Evolutionary conservation across 2,797 vertebrate species (phyloP).

Genomic region (Merluccius polli): DNA sequence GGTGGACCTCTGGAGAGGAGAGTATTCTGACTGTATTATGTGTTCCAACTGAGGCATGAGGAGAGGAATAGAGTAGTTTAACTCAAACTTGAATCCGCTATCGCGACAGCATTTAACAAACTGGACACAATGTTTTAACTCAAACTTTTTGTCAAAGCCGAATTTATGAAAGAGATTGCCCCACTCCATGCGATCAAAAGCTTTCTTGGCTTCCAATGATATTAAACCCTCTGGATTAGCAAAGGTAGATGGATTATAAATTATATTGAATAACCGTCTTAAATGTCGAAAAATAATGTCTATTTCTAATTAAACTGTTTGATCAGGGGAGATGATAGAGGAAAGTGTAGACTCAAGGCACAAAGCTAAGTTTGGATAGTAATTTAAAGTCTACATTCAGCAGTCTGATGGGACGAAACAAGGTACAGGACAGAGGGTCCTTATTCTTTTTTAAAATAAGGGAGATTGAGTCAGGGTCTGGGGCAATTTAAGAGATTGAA

Average conservation of each 20-base stretch:
- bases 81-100: too few species aligned
- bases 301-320: slow-evolving; percentile 12
- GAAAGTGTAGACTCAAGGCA: neutral
- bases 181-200: neutral
- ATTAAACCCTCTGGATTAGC: neutral
- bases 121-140: too few species aligned
- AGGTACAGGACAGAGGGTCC: neutral
- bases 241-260: too few species aligned
- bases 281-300: slow-evolving; percentile 9
- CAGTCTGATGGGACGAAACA: slow-evolving; percentile 1
- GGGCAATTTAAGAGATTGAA: slow-evolving; percentile 11
- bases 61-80: slow-evolving; percentile 10
- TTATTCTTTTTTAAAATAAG: slow-evolving; percentile 3
- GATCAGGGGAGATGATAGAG: slow-evolving; percentile 11
- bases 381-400: slow-evolving; percentile 15
- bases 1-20: slow-evolving; percentile 4
- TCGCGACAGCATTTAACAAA: too few species aligned
- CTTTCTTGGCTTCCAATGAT: neutral
- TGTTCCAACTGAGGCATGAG: slow-evolving; percentile 5
- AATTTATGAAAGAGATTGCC: neutral
- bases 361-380: neutral
- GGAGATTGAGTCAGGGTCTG: slow-evolving; percentile 6
- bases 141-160: slow-evolving; percentile 4
- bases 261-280: neutral
- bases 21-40: slow-evolving; percentile 2